phyloP scores from a whole-genome alignment of 2,797 vertebrate species.

The Pantherophis vulpinus region DNA sequence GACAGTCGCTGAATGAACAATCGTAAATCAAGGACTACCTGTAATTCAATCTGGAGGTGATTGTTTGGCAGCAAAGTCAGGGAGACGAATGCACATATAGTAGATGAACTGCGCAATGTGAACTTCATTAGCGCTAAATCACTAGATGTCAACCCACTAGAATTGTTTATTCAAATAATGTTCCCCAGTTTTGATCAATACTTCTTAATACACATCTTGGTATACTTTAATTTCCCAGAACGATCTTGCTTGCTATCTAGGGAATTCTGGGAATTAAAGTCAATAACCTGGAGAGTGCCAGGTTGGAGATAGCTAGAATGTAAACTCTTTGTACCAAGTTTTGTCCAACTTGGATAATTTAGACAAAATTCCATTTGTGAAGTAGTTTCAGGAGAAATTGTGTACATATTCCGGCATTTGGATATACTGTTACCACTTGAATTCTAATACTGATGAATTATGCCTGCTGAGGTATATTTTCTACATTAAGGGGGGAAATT shows the following conservation, averaged over 20 bases:
- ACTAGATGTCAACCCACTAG: neutral
- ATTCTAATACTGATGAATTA: neutral
- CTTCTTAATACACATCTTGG: neutral
- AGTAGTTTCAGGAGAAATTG: neutral
- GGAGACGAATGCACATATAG: neutral
- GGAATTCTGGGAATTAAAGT: neutral
- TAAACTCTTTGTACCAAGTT: neutral
- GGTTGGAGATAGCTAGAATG: neutral
- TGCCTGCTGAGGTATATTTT: neutral
- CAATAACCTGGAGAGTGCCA: neutral
- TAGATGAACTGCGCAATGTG: neutral
- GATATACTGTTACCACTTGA: neutral
- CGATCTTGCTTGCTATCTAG: neutral
- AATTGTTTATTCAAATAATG: neutral
- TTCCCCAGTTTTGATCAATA: neutral
- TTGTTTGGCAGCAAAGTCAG: neutral
- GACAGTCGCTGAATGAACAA: neutral
- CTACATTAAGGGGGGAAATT: neutral
- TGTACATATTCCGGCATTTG: neutral
- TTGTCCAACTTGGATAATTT: neutral
- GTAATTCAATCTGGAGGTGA: neutral
- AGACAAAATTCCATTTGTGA: neutral
- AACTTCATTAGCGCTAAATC: neutral
- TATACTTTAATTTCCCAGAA: neutral
- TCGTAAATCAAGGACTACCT: neutral